phyloP scores from a whole-genome alignment of 2,797 vertebrate species.

The Sebastes steindachneri region DNA sequence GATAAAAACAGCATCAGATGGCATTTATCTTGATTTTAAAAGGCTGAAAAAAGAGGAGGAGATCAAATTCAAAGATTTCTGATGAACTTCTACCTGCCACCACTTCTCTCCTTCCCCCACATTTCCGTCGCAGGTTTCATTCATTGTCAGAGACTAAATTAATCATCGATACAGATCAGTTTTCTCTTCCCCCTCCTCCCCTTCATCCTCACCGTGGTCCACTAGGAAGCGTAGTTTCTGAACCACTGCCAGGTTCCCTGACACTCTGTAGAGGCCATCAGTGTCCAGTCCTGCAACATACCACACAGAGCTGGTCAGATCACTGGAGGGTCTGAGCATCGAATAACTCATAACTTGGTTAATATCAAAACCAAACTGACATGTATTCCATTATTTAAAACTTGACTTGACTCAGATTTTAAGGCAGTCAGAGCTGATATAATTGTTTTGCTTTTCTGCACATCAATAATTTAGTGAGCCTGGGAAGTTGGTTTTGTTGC shows the following conservation, averaged over 20 bases:
- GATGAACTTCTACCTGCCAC: neutral
- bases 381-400: neutral
- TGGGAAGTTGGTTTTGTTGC: conserved; percentile 27
- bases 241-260: conserved; percentile 91
- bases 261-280: conserved; percentile 94
- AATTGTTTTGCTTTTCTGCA: conserved; percentile 32
- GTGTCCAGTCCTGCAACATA: conserved; percentile 87
- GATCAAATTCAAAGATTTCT: neutral
- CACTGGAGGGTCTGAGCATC: neutral
- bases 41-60: neutral
- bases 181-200: neutral
- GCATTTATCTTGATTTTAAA: neutral
- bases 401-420: neutral
- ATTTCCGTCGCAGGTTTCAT: neutral
- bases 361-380: neutral
- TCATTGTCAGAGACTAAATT: neutral
- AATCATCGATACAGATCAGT: neutral
- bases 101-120: neutral
- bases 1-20: neutral
- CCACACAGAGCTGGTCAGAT: neutral
- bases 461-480: conserved; percentile 37
- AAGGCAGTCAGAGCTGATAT: neutral
- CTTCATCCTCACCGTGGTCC: conserved; percentile 86
- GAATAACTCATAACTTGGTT: neutral
- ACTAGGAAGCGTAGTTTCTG: conserved; percentile 94